phyloP scores from a whole-genome alignment of 2,888 invertebrate species.

The Eustalomyia histrio region DNA sequence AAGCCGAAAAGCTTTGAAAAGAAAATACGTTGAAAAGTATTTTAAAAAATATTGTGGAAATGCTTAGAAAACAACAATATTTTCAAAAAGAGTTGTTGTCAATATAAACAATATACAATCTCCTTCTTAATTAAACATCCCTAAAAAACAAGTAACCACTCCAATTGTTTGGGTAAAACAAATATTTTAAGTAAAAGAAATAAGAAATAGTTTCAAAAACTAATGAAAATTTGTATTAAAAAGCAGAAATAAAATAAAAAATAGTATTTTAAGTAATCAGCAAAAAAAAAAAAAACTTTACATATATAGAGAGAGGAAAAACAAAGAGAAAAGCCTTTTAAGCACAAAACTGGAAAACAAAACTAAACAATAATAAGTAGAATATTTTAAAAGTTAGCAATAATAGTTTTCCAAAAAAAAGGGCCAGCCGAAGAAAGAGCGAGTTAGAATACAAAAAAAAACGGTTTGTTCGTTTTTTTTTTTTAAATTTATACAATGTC shows the following conservation, averaged over 20 bases:
- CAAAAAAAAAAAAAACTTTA: no score
- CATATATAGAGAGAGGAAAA: constrained; percentile 38
- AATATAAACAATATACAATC: constrained; percentile 31
- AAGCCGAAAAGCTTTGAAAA: constrained; percentile 16
- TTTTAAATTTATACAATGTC: constrained; percentile 70
- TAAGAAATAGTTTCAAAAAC: constrained; percentile 67
- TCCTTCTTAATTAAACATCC: constrained; percentile 26
- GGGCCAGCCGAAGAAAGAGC: constrained; percentile 23
- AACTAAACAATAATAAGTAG: constrained; percentile 11
- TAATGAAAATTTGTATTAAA: constrained; percentile 43
- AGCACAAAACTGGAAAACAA: constrained; percentile 54
- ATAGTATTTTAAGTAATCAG: constrained; percentile 51
- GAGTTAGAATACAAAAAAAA: constrained; percentile 31
- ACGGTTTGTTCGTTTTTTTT: constrained; percentile 38
- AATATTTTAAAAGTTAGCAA: not conserved
- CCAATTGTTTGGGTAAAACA: constrained; percentile 53
- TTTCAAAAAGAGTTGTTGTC: constrained; percentile 35
- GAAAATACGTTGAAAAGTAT: constrained; percentile 34
- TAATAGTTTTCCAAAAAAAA: constrained; percentile 23
- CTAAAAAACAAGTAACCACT: constrained; percentile 36
- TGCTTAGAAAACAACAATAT: constrained; percentile 25
- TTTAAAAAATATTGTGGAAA: constrained; percentile 20
- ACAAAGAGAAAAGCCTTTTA: constrained; percentile 39
- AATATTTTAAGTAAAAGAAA: constrained; percentile 55
- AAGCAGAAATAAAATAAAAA: constrained; percentile 20